These are phyloP conservation scores for Lycorma delicatula DNA, from an alignment of 1,140 invertebrate genomes.

Conservation along the genomic window DNA sequence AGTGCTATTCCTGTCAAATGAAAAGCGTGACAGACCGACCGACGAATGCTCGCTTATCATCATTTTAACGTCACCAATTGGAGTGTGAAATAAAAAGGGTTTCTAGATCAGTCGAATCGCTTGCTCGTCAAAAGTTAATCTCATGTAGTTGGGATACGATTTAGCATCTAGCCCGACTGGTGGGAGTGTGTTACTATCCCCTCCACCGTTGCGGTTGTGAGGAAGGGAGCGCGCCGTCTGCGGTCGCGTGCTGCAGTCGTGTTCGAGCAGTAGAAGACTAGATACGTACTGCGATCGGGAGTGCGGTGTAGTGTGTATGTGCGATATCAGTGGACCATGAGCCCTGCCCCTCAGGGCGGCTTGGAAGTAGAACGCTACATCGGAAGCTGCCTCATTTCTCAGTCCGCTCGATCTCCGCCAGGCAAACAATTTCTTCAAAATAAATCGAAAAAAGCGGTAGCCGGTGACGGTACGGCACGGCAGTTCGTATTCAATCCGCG, in stretches of 20 bases:
- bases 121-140: neutral
- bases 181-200: neutral
- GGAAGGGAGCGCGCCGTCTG: constrained; percentile 1
- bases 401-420: constrained; percentile 22
- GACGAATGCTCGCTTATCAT: no score
- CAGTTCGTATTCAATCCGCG: constrained; percentile 14
- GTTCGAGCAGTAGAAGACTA: neutral
- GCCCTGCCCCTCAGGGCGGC: constrained; percentile 48
- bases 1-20: no score
- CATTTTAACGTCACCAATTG: no score
- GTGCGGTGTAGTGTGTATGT: constrained; percentile 1
- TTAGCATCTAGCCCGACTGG: constrained; percentile 6
- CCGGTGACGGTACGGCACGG: no score
- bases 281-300: neutral
- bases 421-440: neutral
- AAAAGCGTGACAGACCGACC: no score
- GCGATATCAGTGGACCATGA: constrained; percentile 39
- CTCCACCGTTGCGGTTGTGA: neutral
- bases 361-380: constrained; percentile 56
- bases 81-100: constrained; percentile 10
- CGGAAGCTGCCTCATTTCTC: constrained; percentile 52
- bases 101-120: constrained; percentile 4
- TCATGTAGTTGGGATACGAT: constrained; percentile 6
- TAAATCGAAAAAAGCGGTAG: no score
- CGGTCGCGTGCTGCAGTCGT: constrained; percentile 2